These are phyloP conservation scores for Artibeus lituratus DNA, from an alignment of 2,797 vertebrate species.

Conservation along the genomic window DNA sequence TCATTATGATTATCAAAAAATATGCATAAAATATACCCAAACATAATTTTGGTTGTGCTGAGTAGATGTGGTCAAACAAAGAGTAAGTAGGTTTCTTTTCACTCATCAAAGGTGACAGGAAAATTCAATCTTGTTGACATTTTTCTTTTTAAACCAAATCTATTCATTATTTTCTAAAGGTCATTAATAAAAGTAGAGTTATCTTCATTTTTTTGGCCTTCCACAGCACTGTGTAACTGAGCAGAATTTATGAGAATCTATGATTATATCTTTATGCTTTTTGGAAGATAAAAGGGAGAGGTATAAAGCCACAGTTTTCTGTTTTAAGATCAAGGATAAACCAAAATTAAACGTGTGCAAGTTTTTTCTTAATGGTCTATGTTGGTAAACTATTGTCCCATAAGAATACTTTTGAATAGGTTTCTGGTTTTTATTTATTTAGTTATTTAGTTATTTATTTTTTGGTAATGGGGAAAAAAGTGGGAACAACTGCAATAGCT, in stretches of 20 bases:
- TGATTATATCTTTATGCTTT: background rate
- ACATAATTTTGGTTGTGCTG: background rate
- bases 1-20: background rate
- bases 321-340: background rate
- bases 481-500: no score
- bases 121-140: background rate
- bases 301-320: background rate
- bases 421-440: background rate
- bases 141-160: background rate
- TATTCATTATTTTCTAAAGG: background rate
- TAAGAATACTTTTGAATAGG: background rate
- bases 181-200: background rate
- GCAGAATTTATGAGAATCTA: background rate
- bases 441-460: background rate
- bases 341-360: background rate
- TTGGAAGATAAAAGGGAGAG: background rate
- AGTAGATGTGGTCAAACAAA: background rate
- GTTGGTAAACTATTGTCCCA: background rate
- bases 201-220: background rate
- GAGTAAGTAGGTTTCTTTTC: background rate
- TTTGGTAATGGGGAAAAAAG: no score
- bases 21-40: background rate
- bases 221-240: background rate
- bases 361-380: background rate
- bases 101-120: background rate